phyloP scores from a whole-genome alignment of 2,113 vertebrate genomes.

The Menidia beryllina region DNA sequence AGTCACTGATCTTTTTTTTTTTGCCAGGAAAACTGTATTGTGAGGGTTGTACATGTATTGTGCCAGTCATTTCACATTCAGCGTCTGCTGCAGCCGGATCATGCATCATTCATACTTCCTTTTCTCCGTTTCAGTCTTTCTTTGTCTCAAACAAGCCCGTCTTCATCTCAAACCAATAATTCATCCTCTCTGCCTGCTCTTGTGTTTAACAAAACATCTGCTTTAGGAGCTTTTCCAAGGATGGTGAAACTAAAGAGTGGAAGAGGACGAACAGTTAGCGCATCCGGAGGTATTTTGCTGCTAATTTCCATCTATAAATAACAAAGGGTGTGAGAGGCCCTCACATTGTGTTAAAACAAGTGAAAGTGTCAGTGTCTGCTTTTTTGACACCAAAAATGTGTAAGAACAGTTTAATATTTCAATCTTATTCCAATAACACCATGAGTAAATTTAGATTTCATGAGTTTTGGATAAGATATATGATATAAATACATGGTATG shows the following conservation, averaged over 20 bases:
- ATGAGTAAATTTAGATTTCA: too few species aligned
- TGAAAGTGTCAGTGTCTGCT: not conserved
- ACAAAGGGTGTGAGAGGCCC: conserved; percentile 31
- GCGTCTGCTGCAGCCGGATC: not conserved
- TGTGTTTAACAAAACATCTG: conserved; percentile 10
- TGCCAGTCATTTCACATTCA: conserved; percentile 5
- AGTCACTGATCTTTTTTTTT: too few species aligned
- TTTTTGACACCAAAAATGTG: not conserved
- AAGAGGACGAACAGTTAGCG: conserved; percentile 12
- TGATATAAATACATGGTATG: too few species aligned
- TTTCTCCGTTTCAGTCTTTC: not conserved
- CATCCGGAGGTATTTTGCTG: conserved; percentile 24
- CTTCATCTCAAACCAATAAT: not conserved
- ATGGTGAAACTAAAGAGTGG: conserved; percentile 55
- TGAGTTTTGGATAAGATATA: too few species aligned
- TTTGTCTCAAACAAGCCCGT: not conserved
- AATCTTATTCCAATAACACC: too few species aligned
- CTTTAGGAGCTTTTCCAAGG: conserved; percentile 7
- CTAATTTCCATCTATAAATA: conserved; percentile 45
- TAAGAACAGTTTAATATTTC: conserved; percentile 17
- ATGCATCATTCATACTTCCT: conserved; percentile 8
- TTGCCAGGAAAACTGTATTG: not conserved
- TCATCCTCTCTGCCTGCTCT: not conserved
- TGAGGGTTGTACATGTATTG: not conserved
- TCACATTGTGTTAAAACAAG: not conserved